Base-by-base conservation (phyloP, 2,888 invertebrate species). In the Lasioglossum villosulum region DNA sequence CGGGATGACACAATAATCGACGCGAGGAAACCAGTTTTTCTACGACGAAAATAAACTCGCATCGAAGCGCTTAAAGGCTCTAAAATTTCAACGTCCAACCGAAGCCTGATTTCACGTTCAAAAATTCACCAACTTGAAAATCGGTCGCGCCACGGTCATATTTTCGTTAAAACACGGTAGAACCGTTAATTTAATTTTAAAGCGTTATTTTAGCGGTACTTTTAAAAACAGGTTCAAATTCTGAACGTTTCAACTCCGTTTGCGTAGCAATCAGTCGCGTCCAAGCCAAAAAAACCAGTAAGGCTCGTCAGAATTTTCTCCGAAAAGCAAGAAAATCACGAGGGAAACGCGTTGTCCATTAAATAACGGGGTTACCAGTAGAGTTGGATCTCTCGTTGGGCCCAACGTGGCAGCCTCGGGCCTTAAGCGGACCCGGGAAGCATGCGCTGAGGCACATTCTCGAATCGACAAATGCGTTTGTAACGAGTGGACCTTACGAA, bases 401-500 rank as follows among this genome's bases (percentile, higher is more conserved):
- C 63, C 66, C 78, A 70, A 86, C 76, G 76, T 82, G 81, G 71
- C 78, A 77, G 23, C n/a, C 68, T 59, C 76, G 52, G 63, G 16
- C 16, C 63, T 30, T 63, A 30, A 30, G 27, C 30, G 30, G 16
- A 30, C 63, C 6, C 63, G 42, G 37, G 4, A 4, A 19, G 63
- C 14, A 39, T 48, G 48, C 12, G 14, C 10, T 27, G 27, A 5
- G 27, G 16, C n/a, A 10, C n/a, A 12, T 2, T 27, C 5, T 37
- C n/a, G 14, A 16, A 30, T 27, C 10, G 34, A 68, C 12, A 14
- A 48, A 34, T 27, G 19, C 12, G 0, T 5, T n/a, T 39, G 16
- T 14, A 74, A 16, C 3, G 3, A 45, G 23, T 27, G 19, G 39
- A 72, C 23, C 34, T 84, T 52, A 90, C 90, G 96, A 96, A 98